These are phyloP conservation scores for Eurytemora carolleeae DNA, from an alignment of 1,140 invertebrate species.

Conservation along the genomic window DNA sequence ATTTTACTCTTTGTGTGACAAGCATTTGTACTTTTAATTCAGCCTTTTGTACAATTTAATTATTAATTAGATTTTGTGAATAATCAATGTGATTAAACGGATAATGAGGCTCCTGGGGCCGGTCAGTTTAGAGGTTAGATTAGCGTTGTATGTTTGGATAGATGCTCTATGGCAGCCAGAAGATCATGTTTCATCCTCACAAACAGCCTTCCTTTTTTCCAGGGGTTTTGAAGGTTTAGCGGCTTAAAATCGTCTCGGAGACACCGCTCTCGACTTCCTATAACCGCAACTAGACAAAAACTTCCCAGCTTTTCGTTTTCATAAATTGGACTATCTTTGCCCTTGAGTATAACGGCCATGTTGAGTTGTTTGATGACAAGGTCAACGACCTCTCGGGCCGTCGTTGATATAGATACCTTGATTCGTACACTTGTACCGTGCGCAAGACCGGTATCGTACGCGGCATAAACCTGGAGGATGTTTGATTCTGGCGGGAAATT, in stretches of 20 bases:
- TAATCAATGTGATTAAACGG: too few species aligned
- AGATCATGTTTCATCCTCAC: constrained; percentile 71
- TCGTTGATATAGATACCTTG: constrained; percentile 70
- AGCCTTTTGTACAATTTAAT: too few species aligned
- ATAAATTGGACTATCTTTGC: constrained; percentile 63
- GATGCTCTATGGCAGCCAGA: constrained; percentile 58
- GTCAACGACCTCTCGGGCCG: constrained; percentile 76
- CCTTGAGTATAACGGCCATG: constrained; percentile 68
- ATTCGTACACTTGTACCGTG: constrained; percentile 75
- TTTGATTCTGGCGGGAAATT: not conserved
- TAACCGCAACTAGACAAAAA: constrained; percentile 81
- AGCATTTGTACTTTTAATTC: too few species aligned
- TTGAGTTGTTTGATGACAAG: constrained; percentile 81
- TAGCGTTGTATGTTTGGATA: constrained; percentile 25
- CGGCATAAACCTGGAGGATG: constrained; percentile 59
- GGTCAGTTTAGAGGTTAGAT: too few species aligned
- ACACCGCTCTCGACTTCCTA: constrained; percentile 72
- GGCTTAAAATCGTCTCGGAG: constrained; percentile 79
- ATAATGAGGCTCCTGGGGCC: too few species aligned
- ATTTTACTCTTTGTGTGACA: too few species aligned
- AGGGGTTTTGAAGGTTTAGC: constrained; percentile 75
- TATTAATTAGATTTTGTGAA: too few species aligned
- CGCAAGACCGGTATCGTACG: constrained; percentile 79
- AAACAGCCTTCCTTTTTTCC: constrained; percentile 76
- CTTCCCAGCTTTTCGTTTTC: constrained; percentile 38